Evolutionary conservation across 1,140 invertebrate species (phyloP).

Genomic region (Drosophila pruinosa): DNA sequence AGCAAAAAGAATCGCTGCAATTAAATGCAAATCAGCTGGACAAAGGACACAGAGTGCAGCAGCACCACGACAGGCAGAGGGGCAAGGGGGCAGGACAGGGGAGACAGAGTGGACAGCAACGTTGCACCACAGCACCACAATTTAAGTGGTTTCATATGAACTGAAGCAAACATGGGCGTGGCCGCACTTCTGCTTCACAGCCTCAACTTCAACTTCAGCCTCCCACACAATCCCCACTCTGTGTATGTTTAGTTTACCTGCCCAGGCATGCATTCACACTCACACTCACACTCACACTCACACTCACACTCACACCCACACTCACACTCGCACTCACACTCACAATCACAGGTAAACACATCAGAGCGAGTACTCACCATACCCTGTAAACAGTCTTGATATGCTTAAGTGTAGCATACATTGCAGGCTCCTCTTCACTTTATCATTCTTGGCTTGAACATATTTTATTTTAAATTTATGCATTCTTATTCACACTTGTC

Average conservation of each 20-base stretch:
- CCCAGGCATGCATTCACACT: conserved; percentile 3
- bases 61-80: neutral
- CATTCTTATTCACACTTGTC: too few species aligned
- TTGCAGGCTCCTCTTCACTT: too few species aligned
- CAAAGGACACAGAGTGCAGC: conserved; percentile 1
- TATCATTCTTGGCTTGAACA: too few species aligned
- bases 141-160: conserved; percentile 27
- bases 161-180: conserved; percentile 38
- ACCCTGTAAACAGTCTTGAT: conserved; percentile 11
- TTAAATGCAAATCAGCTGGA: conserved; percentile 75
- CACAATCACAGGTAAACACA: conserved; percentile 50
- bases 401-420: neutral
- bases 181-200: too few species aligned
- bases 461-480: too few species aligned
- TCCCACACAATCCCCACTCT: neutral
- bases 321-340: conserved; percentile 5
- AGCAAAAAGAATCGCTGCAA: conserved; percentile 64
- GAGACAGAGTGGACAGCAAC: conserved; percentile 19
- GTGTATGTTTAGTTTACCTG: conserved; percentile 28
- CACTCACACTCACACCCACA: conserved; percentile 27
- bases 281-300: neutral
- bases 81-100: neutral
- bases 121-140: conserved; percentile 16
- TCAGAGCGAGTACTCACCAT: conserved; percentile 25
- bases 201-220: neutral